Evolutionary conservation across 1,140 invertebrate species (phyloP).

Genomic region (Drosophila novamexicana): DNA sequence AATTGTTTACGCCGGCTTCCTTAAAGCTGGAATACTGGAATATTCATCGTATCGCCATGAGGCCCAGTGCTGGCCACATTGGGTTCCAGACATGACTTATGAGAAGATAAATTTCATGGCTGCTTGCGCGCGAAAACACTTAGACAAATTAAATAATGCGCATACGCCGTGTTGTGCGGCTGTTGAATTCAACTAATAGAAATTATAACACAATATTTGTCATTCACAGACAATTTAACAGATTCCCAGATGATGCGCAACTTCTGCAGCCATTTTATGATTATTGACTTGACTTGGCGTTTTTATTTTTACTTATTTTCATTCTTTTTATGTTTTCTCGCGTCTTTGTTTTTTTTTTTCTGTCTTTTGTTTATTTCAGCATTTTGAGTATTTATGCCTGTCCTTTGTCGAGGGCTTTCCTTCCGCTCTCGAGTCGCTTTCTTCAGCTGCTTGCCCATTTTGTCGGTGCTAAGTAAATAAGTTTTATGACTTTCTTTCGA

Average conservation of each 20-base stretch:
- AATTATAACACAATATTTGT: constrained; percentile 83
- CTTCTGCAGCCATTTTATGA: constrained; percentile 61
- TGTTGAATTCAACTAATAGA: constrained; percentile 79
- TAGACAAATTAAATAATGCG: constrained; percentile 78
- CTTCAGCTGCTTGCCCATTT: constrained; percentile 48
- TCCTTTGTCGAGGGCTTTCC: constrained; percentile 57
- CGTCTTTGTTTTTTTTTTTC: constrained; percentile 13
- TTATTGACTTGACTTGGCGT: constrained; percentile 72
- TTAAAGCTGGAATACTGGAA: constrained; percentile 29
- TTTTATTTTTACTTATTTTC: constrained; percentile 33
- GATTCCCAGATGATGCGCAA: constrained; percentile 51
- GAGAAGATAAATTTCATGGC: constrained; percentile 53
- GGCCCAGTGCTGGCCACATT: constrained; percentile 8
- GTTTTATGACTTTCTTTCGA: constrained; percentile 75
- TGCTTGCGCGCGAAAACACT: constrained; percentile 63
- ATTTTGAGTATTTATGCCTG: constrained; percentile 57
- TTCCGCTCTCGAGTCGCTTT: constrained; percentile 12
- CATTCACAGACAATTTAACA: constrained; percentile 82
- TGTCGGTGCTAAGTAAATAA: constrained; percentile 78
- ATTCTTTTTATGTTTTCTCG: constrained; percentile 19
- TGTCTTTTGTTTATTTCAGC: constrained; percentile 41
- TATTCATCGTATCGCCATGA: constrained; percentile 41
- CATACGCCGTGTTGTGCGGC: constrained; percentile 64
- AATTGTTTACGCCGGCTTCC: constrained; percentile 41
- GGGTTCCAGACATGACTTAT: constrained; percentile 25